Evolutionary conservation across 1,140 invertebrate genomes (phyloP).

Genomic region (Mizuhopecten yessoensis): DNA sequence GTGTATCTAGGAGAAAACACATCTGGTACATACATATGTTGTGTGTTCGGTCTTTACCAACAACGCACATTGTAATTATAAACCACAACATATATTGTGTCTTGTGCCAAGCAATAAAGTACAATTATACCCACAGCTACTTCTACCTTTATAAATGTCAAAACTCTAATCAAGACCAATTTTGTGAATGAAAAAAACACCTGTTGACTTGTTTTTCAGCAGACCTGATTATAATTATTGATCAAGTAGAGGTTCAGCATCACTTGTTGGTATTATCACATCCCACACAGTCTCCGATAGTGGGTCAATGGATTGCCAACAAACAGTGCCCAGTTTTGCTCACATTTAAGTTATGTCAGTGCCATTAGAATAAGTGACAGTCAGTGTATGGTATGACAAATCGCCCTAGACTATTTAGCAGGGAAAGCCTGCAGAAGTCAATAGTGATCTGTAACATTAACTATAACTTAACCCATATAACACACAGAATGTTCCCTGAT

Average conservation of each 20-base stretch:
- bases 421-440: not conserved
- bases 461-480: not conserved
- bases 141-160: slow-evolving; percentile 13
- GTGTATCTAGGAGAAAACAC: not conserved
- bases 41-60: not conserved
- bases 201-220: not conserved
- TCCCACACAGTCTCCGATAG: slow-evolving; percentile 22
- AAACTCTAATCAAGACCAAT: slow-evolving; percentile 20
- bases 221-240: slow-evolving; percentile 26
- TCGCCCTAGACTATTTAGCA: not conserved
- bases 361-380: slow-evolving; percentile 27
- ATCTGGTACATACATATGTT: not conserved
- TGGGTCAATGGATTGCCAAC: slow-evolving; percentile 12
- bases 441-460: slow-evolving; percentile 4
- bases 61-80: not conserved
- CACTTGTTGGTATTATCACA: slow-evolving; percentile 17
- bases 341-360: not conserved
- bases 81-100: too few relatives aligned
- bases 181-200: slow-evolving; percentile 13
- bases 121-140: slow-evolving; percentile 18
- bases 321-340: slow-evolving; percentile 14
- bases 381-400: not conserved
- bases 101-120: not conserved
- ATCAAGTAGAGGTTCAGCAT: not conserved
- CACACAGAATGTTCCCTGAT: not conserved